Base-by-base conservation (phyloP, 2,888 invertebrate genomes). In the Dicycla oo region DNA sequence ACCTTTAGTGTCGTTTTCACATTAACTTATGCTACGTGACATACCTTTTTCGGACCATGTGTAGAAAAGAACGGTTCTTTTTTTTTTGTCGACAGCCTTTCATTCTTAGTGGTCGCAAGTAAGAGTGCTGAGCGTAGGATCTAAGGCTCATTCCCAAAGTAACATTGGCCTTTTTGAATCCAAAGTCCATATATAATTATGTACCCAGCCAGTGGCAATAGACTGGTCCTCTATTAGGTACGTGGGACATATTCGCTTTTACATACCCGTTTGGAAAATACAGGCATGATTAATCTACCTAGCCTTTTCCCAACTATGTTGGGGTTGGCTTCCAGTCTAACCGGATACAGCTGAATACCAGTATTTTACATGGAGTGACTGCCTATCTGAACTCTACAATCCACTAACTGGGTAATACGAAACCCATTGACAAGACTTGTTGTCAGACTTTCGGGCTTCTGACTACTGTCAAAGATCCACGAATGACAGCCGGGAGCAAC, bases 1-100 rank as follows among this genome's bases (percentile, higher is more conserved):
- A 60, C 10, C 40, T 34, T 40, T 13, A 73, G 53, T 75, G 54
- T 13, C 53, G 5, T 68, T 75, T 58, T 51, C 20, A 23, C 23
- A 30, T 58, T 58, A 58, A 51, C 11, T 30, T 5, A 15, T 11
- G 26, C 6, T n/a, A n/a, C n/a, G 7, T 47, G 23, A 47, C 13
- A 7, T n/a, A 26, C 3, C 20, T 60, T 75, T 58, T 68, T 26
- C 0, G 2, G 53, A 73, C 20, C 26, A 11, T 68, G 11, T 34
- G 11, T 51, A 18, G 18, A 3, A 2, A 6, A 10, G 15, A 10
- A 49, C 34, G 15, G 13, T 20, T 8, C 20, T n/a, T 49, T 49
- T 8, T 26, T n/a, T 49, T 49, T 49, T 34, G 3, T 2, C 5
- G 3, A 30, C 3, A 18, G 6, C 18, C 10, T 62, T 43, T 30